Evolutionary conservation across 2,113 vertebrate genomes (phyloP), one percentile per base, ranked within the genome.

Genomic region (Podarcis raffonei): DNA sequence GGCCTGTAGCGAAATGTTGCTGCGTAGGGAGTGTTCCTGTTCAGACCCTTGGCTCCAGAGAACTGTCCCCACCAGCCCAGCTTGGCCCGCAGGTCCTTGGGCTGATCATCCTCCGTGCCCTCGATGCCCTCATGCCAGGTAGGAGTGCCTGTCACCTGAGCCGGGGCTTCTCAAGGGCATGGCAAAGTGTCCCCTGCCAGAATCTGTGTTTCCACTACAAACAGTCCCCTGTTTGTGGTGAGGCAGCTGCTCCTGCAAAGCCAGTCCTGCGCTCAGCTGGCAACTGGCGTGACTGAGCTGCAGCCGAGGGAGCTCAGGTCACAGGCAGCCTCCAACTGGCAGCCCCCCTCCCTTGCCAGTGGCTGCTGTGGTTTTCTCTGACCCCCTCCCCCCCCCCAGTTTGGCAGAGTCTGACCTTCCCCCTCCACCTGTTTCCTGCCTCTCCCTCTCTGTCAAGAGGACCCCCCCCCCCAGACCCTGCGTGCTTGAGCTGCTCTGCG

Each of bases 361-460:
- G 78, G 87, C 87, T 91, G 94, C 95, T 94, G 93, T 92, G 94
- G 92, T 68, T 89, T 93, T 87, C 18, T 12, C 42, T 48, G 6
- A 16, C 6, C 42, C 48, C 48, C 7, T n/a, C 22, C 4, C 81
- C 84, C 92, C 81, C 37, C 37, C 37, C 37, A 37, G 37, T 95
- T 93, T 96, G 92, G 87, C 94, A 1, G 13, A 62, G 59, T 62
- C 59, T 20, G 59, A 1, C 72, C 89, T 94, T 86, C 95, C 65
- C 81, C 93, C 89, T 90, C 92, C 92, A 94, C 95, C 94, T 95
- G 94, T 94, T 96, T 96, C 93, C 94, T 92, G 90, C 92, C 83
- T 90, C 86, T 87, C 86, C 90, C 77, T 92, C 90, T 72, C 25
- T 85, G 85, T 48, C 37, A 65, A 76, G 57, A 86, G 69, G 84